Percentiles rank a stretch among this genome's conserved stretches.
Evolutionary conservation across 1,140 invertebrate species (phyloP).

Genomic region (Nilaparvata lugens): DNA sequence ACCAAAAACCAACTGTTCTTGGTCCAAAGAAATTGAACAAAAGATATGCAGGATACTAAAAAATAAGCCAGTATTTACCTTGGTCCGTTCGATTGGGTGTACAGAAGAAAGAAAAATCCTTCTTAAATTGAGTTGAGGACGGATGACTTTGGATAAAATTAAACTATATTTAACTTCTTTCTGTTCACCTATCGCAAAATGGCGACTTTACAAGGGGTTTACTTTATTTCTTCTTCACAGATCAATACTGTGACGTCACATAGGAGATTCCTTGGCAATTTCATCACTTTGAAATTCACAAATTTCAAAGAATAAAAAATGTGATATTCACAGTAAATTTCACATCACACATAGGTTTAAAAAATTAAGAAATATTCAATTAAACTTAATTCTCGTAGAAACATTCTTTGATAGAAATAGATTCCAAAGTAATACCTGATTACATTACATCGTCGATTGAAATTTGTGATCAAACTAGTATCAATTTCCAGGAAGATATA

Average conservation of each 20-base stretch:
- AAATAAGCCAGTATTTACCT: constrained; percentile 2
- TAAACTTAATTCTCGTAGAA: too few species aligned
- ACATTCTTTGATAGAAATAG: too few species aligned
- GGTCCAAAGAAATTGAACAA: too few species aligned
- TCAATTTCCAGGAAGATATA: too few species aligned
- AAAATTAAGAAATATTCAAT: too few species aligned
- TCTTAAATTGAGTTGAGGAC: neutral
- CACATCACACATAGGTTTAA: too few species aligned
- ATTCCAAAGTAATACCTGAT: too few species aligned
- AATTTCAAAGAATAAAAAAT: too few species aligned
- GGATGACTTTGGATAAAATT: constrained; percentile 10
- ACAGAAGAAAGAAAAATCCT: constrained; percentile 5
- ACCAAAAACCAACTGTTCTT: neutral
- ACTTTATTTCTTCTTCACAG: neutral
- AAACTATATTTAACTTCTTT: neutral
- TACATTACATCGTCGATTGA: too few species aligned
- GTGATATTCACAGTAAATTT: too few species aligned
- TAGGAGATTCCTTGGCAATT: neutral
- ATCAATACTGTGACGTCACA: constrained; percentile 11
- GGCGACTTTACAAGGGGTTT: constrained; percentile 6
- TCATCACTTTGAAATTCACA: neutral
- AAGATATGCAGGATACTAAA: too few species aligned
- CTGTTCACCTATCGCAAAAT: constrained; percentile 3
- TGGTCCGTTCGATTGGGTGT: constrained; percentile 13
- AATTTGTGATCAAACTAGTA: too few species aligned